Evolutionary conservation across 23 tunicate species (phyloP).

Genomic region (Halocynthia roretzi): DNA sequence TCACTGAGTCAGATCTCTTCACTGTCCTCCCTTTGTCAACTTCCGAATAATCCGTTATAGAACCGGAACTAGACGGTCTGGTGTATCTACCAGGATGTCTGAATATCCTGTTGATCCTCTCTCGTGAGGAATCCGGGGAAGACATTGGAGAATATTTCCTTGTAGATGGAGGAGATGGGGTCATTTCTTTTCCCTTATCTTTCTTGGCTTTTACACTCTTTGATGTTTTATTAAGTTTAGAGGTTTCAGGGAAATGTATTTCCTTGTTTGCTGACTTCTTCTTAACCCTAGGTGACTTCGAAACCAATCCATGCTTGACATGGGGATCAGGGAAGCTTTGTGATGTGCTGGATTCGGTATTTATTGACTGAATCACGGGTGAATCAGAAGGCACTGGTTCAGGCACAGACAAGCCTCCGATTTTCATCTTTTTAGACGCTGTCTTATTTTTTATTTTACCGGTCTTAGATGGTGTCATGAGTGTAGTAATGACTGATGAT

Average conservation of each 20-base stretch:
- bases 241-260: background rate
- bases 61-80: constrained; percentile 4
- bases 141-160: constrained; percentile 10
- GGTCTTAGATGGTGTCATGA: background rate
- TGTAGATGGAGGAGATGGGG: constrained; percentile 25
- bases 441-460: background rate
- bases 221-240: background rate
- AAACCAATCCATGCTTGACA: background rate
- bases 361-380: constrained; percentile 6
- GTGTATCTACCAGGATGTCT: constrained; percentile 8
- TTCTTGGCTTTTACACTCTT: background rate
- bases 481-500: constrained; percentile 10
- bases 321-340: background rate
- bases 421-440: background rate
- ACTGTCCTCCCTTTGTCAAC: constrained; percentile 22
- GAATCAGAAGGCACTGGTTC: constrained; percentile 23
- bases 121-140: constrained; percentile 26
- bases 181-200: constrained; percentile 2
- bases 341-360: constrained; percentile 2
- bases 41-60: constrained; percentile 4
- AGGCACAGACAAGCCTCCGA: constrained; percentile 2
- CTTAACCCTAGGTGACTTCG: background rate
- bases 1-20: constrained; percentile 15
- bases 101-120: constrained; percentile 10
- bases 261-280: background rate